phyloP scores from a whole-genome alignment of 2,113 vertebrate species.

The Chlorodrepanis virens region DNA sequence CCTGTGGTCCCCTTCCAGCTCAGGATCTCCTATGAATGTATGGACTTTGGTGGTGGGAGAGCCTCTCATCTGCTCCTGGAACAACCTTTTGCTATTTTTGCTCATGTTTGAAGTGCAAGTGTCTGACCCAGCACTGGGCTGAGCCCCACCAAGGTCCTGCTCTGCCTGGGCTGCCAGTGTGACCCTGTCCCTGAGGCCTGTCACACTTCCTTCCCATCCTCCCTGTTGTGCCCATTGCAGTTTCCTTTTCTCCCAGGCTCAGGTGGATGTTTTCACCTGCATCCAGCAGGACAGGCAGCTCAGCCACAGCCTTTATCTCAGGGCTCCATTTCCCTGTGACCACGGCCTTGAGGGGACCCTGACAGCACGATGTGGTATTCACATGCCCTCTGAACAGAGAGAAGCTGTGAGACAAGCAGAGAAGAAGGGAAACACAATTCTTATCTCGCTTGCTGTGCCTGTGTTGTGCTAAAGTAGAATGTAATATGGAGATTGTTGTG shows the following conservation, averaged over 20 bases:
- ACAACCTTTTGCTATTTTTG: neutral
- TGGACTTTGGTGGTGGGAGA: neutral
- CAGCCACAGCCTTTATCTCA: neutral
- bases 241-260: neutral
- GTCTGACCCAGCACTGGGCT: neutral
- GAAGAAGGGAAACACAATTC: no score
- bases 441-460: no score
- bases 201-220: neutral
- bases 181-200: neutral
- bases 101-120: neutral
- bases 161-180: accelerated
- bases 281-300: neutral
- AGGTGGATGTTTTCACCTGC: neutral
- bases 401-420: no score
- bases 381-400: no score
- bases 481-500: no score
- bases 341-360: accelerated
- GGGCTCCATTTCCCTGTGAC: neutral
- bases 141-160: neutral
- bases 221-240: neutral
- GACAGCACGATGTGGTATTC: neutral
- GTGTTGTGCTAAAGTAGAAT: no score
- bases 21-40: neutral
- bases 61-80: neutral
- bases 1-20: neutral